Conservation (phyloP, 1,140 invertebrate genomes). For the Oryctes rhinoceros region DNA sequence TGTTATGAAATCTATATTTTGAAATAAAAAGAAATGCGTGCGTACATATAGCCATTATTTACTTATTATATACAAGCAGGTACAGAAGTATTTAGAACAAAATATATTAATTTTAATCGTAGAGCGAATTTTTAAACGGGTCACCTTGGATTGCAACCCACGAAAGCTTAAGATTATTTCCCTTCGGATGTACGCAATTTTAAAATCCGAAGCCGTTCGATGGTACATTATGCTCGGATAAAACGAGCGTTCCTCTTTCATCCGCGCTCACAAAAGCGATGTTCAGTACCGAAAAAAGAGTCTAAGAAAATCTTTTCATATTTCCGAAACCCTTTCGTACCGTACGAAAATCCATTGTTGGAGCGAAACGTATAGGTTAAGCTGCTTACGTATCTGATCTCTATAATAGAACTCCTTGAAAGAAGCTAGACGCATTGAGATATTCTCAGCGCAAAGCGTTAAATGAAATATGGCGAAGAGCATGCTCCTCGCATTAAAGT, state of each 20-base stretch:
- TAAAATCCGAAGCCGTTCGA: constrained; percentile 5
- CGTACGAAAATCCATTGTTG: constrained; percentile 4
- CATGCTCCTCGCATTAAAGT: neutral
- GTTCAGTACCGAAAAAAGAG: constrained; percentile 15
- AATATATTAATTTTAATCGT: too few relatives aligned
- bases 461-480: neutral
- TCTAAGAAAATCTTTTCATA: constrained; percentile 28
- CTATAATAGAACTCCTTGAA: constrained; percentile 20
- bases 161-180: neutral
- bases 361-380: neutral
- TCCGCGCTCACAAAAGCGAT: neutral
- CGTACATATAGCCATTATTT: too few relatives aligned
- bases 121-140: too few relatives aligned
- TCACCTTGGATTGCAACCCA: neutral
- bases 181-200: neutral
- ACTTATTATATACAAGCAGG: too few relatives aligned
- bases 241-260: neutral
- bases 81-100: too few relatives aligned
- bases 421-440: constrained; percentile 13
- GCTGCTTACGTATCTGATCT: constrained; percentile 25
- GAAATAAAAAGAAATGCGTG: too few relatives aligned
- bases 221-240: neutral
- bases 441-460: constrained; percentile 1
- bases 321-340: constrained; percentile 29
- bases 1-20: too few relatives aligned